These are phyloP conservation scores for Leucoraja erinaceus DNA, from an alignment of 2,113 vertebrate genomes.

Conservation along the genomic window DNA sequence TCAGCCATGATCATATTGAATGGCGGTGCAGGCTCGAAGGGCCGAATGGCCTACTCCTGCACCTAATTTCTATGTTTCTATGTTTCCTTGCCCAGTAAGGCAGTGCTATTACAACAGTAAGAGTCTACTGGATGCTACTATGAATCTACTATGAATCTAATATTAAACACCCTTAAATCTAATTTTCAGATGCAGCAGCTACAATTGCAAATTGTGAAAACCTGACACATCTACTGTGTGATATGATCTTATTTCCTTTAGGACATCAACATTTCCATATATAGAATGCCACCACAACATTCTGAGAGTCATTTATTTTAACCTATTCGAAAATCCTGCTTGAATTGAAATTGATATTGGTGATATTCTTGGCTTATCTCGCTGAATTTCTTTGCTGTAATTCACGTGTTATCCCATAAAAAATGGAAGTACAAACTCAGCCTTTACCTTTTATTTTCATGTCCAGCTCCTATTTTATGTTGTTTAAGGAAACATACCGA, in stretches of 20 bases:
- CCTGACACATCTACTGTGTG: neutral
- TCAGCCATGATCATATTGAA: too few species aligned
- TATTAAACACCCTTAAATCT: neutral
- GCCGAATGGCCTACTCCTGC: too few species aligned
- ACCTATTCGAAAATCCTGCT: neutral
- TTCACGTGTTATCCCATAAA: neutral
- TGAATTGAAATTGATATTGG: neutral
- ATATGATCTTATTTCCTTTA: conserved; percentile 9
- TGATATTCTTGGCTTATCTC: neutral
- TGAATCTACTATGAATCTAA: neutral
- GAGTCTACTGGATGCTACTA: neutral
- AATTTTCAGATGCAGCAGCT: neutral
- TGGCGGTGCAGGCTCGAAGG: too few species aligned
- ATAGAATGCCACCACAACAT: neutral
- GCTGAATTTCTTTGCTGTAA: neutral
- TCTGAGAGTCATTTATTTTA: conserved; percentile 13
- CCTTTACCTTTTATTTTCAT: neutral
- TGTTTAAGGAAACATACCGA: neutral
- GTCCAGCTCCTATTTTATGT: neutral
- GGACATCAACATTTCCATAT: neutral
- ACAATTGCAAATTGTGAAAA: neutral
- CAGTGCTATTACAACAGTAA: too few species aligned
- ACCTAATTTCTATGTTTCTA: too few species aligned
- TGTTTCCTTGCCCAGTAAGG: neutral
- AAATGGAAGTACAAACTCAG: neutral